Evolutionary conservation across 2,113 vertebrate species (phyloP), one percentile per base, ranked within the genome.

Genomic region (Pogona vitticeps): DNA sequence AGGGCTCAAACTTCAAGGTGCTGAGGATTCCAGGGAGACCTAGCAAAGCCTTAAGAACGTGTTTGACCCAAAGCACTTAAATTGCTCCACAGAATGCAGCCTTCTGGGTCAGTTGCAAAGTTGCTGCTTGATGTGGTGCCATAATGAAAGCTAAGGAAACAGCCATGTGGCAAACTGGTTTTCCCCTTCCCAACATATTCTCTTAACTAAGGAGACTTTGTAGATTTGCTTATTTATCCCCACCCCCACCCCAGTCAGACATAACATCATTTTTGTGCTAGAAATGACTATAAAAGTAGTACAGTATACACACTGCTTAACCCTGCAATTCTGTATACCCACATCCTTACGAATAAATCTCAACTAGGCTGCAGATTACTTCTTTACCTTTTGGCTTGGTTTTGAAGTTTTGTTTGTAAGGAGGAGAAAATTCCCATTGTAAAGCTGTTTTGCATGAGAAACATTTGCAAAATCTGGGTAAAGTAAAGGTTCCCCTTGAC

Each of bases 21-120:
- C 83, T 84, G 9, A 81, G 89, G 71, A 40, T 82, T 83, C 12
- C 8, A 56, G 1, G 82, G 82, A 78, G 90, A 88, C 73, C 87
- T 88, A 79, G 33, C 67, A 58, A 83, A 90, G 83, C 71, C 81
- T 80, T 12, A 36, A 38, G 20, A 0, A 0, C 36, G 71, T 87
- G 73, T 63, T 86, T 52, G 3, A 33, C 17, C 26, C 18, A 0
- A 23, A 90, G 90, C 13, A 31, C 68, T 80, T 86, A 80, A 73
- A 46, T 36, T 20, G 58, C 68, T 77, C 76, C 77, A 65, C 42
- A 28, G 40, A 80, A 28, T 67, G 9, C 26, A 46, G 42, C 21
- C 6, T 73, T 42, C 65, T 23, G 65, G 65, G 84, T n/a, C 77
- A 73, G 26, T 59, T 58, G n/a, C 15, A 26, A 23, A 31, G 36